Percentiles rank a stretch among this genome's conserved stretches.
Evolutionary conservation across 92 coral and sea anemone species (phyloP).

Genomic region (Bergia sp.): DNA sequence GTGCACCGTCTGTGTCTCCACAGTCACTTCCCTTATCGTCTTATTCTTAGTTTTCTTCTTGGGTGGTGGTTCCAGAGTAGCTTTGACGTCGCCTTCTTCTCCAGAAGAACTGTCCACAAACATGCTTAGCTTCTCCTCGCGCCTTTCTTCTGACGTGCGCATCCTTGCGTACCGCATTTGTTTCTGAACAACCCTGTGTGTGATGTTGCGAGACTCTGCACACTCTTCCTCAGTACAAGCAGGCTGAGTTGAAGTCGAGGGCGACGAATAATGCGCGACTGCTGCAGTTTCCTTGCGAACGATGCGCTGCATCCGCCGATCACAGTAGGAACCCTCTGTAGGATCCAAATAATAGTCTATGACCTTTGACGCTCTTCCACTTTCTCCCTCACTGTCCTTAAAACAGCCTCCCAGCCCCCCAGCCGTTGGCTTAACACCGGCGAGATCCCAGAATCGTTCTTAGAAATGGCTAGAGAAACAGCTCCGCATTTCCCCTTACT

Average conservation of each 20-base stretch:
- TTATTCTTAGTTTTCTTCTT: slow-evolving; percentile 7
- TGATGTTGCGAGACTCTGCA: slow-evolving; percentile 11
- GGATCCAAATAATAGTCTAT: not conserved
- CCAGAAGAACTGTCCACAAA: slow-evolving; percentile 12
- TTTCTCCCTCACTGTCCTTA: not conserved
- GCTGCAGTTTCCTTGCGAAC: too few species aligned
- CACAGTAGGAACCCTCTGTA: slow-evolving; percentile 7
- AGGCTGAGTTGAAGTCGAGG: slow-evolving; percentile 15
- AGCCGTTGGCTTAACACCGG: not conserved
- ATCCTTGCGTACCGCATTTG: slow-evolving; percentile 4
- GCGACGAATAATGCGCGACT: not conserved
- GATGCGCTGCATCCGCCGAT: slow-evolving; percentile 7
- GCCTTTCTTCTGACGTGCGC: slow-evolving; percentile 10
- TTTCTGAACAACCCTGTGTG: not conserved
- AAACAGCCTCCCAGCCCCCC: not conserved
- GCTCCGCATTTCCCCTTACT: not conserved
- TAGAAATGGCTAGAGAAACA: not conserved
- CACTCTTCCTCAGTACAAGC: slow-evolving; percentile 4
- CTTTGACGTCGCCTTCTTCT: not conserved
- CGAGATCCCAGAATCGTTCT: not conserved
- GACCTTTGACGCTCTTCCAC: slow-evolving; percentile 6
- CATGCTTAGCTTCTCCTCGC: not conserved
- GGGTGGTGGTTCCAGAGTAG: slow-evolving; percentile 7
- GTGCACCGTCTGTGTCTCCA: not conserved
- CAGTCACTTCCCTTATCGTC: not conserved